These are phyloP conservation scores for Scaptodrosophila lebanonensis DNA, from an alignment of 1,140 invertebrate genomes.

Conservation along the genomic window DNA sequence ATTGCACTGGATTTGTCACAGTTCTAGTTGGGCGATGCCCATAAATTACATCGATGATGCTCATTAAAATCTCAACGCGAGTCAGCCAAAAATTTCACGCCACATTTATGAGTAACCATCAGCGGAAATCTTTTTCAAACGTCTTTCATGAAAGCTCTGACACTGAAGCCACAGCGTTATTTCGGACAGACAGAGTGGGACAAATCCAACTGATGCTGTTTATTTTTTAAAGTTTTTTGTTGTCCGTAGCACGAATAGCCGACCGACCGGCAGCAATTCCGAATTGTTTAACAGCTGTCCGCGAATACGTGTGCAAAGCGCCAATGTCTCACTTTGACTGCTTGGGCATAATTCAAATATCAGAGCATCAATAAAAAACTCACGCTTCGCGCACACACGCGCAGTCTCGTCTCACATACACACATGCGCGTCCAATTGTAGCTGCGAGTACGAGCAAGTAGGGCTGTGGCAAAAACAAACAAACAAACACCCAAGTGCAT, in stretches of 20 bases:
- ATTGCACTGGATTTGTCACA: conserved; percentile 39
- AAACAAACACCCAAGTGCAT: conserved; percentile 47
- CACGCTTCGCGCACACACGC: conserved; percentile 24
- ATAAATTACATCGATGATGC: background rate
- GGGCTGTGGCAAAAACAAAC: conserved; percentile 17
- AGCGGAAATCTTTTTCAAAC: conserved; percentile 47
- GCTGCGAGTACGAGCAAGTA: conserved; percentile 66
- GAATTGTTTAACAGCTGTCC: conserved; percentile 51
- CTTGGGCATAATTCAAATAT: conserved; percentile 77
- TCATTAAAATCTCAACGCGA: conserved; percentile 31
- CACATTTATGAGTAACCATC: conserved; percentile 53
- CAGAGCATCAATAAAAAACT: conserved; percentile 77
- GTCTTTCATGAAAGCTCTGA: conserved; percentile 58
- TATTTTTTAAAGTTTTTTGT: conserved; percentile 19
- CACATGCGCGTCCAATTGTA: conserved; percentile 56
- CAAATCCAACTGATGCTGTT: conserved; percentile 46
- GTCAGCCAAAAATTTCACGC: conserved; percentile 38
- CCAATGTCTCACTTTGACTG: conserved; percentile 78
- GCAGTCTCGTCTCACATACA: conserved; percentile 19
- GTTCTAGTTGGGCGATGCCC: conserved; percentile 11
- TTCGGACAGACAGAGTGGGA: conserved; percentile 23
- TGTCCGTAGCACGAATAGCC: conserved; percentile 20
- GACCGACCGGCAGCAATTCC: conserved; percentile 19
- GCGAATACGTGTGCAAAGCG: conserved; percentile 77
- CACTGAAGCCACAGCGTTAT: conserved; percentile 51